These are phyloP conservation scores for Crematogaster levior DNA, from an alignment of 2,888 invertebrate species.

Conservation along the genomic window DNA sequence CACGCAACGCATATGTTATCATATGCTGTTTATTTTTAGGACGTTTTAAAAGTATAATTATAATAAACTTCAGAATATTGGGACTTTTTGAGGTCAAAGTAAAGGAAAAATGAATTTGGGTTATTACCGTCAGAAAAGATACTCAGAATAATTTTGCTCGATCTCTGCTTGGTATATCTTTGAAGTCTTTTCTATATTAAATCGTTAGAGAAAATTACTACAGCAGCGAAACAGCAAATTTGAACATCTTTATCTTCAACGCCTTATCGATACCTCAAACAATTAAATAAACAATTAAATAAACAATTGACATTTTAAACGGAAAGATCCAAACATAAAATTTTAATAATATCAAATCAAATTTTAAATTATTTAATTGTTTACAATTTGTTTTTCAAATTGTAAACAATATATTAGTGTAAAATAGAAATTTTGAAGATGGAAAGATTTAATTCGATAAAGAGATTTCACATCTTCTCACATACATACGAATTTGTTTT, in stretches of 20 bases:
- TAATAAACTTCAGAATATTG: conserved; percentile 18
- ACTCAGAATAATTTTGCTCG: not conserved
- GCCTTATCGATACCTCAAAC: not conserved
- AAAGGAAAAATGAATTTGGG: conserved; percentile 26
- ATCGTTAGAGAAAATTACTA: conserved; percentile 4
- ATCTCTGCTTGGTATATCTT: not conserved
- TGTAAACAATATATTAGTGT: too few relatives aligned
- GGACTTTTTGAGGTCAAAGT: conserved; percentile 31
- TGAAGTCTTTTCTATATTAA: not conserved
- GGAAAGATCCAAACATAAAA: not conserved
- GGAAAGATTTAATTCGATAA: not conserved
- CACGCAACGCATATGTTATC: not conserved
- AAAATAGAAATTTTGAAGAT: not conserved
- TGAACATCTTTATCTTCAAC: not conserved
- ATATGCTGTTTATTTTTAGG: conserved; percentile 22
- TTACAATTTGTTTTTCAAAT: not conserved
- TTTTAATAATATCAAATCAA: not conserved
- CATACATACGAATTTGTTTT: not conserved
- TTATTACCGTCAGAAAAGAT: conserved; percentile 24
- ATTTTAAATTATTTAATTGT: not conserved
- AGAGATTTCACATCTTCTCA: not conserved
- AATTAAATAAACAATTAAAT: not conserved
- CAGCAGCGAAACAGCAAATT: not conserved
- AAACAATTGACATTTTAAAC: not conserved
- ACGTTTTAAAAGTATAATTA: conserved; percentile 20